phyloP scores from a whole-genome alignment of 1,140 invertebrate species.

The Holotrichia oblita region DNA sequence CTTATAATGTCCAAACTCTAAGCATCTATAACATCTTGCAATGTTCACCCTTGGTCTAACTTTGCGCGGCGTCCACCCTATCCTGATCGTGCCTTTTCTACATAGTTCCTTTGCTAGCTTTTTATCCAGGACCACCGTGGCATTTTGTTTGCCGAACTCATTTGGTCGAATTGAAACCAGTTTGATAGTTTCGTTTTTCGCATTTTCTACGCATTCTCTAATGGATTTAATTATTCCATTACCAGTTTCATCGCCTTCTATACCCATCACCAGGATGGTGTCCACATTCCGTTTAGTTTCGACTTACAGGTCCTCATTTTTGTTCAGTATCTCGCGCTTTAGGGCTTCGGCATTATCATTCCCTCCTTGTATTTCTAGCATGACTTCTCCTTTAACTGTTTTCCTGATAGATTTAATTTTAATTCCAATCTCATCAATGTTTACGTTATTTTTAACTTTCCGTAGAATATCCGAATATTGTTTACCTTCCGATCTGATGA shows the following conservation, averaged over 20 bases:
- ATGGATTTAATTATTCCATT: slow-evolving; percentile 10
- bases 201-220: slow-evolving; percentile 32
- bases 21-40: too few relatives aligned
- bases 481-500: too few relatives aligned
- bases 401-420: not conserved
- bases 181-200: not conserved
- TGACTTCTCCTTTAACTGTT: not conserved
- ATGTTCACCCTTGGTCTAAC: too few relatives aligned
- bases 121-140: slow-evolving; percentile 29
- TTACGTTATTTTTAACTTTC: not conserved
- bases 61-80: slow-evolving; percentile 28
- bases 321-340: not conserved
- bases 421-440: too few relatives aligned
- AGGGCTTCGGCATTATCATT: not conserved
- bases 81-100: slow-evolving; percentile 2
- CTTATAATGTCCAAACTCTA: too few relatives aligned
- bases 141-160: slow-evolving; percentile 24
- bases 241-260: slow-evolving; percentile 1
- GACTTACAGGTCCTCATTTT: not conserved
- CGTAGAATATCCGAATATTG: too few relatives aligned
- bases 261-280: not conserved
- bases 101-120: slow-evolving; percentile 12
- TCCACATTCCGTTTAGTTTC: slow-evolving; percentile 23
- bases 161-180: slow-evolving; percentile 30
- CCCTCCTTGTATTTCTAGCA: not conserved